Evolutionary conservation across 2,888 invertebrate species (phyloP).

Genomic region (Folsomia candida): DNA sequence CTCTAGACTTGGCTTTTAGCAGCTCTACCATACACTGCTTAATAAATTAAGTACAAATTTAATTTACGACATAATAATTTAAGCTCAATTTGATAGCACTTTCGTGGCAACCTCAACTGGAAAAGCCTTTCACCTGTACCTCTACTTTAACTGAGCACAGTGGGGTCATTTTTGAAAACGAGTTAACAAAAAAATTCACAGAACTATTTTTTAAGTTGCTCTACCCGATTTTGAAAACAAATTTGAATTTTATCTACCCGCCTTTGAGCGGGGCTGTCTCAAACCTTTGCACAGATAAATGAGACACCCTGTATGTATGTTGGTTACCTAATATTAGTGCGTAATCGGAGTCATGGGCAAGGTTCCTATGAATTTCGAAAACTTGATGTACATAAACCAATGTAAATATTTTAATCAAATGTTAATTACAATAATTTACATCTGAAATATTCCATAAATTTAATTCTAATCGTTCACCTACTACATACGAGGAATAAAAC

Average conservation of each 20-base stretch:
- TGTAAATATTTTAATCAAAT: too few relatives aligned
- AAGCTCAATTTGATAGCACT: not conserved
- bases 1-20: not conserved
- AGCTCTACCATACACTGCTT: too few relatives aligned
- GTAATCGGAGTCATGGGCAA: too few relatives aligned
- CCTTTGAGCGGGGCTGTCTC: not conserved
- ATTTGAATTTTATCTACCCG: not conserved
- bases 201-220: too few relatives aligned
- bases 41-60: not conserved
- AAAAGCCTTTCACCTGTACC: not conserved
- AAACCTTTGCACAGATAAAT: not conserved
- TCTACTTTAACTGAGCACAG: not conserved
- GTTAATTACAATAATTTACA: too few relatives aligned
- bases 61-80: not conserved
- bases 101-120: not conserved
- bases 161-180: not conserved
- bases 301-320: not conserved
- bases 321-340: too few relatives aligned
- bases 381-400: too few relatives aligned
- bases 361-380: too few relatives aligned
- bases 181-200: not conserved
- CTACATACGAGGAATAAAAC: too few relatives aligned
- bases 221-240: not conserved
- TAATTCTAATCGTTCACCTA: too few relatives aligned
- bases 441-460: too few relatives aligned